Base-by-base conservation (phyloP, 2,888 invertebrate species). In the Bibio marci region DNA sequence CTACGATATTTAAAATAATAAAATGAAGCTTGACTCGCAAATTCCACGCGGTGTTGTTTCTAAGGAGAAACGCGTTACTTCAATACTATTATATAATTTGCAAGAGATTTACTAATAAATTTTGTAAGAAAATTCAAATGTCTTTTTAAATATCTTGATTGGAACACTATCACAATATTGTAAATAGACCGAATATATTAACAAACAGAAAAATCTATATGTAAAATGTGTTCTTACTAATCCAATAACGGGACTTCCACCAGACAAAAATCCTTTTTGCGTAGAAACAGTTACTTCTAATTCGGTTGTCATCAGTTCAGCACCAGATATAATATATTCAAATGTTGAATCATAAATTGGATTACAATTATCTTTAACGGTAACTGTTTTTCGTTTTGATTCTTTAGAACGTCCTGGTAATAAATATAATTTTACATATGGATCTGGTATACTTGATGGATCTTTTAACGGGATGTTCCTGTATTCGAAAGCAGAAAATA, bases 301-400 rank as follows among this genome's bases (percentile, higher is more conserved):
- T 41, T 79, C 78, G 13, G 80, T 71, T 34, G 73, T 73, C 50
- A 75, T 71, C 39, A 91, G 60, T 56, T 91, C 91, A 2, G 77
- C 78, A 47, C 78, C 73, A 2, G 83, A 82, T 46, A 91, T 76
- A 34, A 79, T 66, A 66, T 87, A 92, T 57, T 92, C 91, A 55
- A 91, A 90, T 48, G 80, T 79, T 55, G 90, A 86, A 59, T 94
- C 91, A 57, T 79, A 94, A 19, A 80, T 71, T 0, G 92, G 91
- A 68, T 85, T 86, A 53, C 88, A 87, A 54, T 78, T 87, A 58
- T 92, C 88, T 56, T 88, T 90, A 25, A 58, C 50, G 52, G 82
- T 80, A 48, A 69, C 71, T 12, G 90, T 90, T 63, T 87, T 88
- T 33, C 87, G 73, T 59, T 90, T 90, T 1, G 82, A 77, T 46